These are phyloP conservation scores for Corythornis vintsioides DNA, from an alignment of 2,113 vertebrate species.

Conservation along the genomic window DNA sequence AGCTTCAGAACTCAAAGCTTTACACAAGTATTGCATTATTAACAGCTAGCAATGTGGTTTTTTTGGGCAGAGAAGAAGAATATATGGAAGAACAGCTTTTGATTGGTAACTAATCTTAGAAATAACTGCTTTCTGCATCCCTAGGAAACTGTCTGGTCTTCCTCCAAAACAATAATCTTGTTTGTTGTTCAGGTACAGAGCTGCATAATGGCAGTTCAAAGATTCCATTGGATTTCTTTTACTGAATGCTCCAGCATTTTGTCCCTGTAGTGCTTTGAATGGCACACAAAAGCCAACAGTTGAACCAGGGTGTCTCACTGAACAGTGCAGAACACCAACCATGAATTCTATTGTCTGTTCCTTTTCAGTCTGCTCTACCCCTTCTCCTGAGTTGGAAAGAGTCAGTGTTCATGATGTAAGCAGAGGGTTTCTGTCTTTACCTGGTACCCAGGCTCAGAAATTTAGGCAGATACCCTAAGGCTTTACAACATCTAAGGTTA, in stretches of 20 bases:
- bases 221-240: background rate
- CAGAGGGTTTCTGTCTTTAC: background rate
- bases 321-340: background rate
- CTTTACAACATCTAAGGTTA: background rate
- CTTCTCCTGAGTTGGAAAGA: background rate
- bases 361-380: background rate
- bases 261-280: background rate
- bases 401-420: background rate
- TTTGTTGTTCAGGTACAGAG: background rate
- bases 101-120: background rate
- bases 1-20: constrained; percentile 37
- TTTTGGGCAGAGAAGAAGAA: background rate
- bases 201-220: background rate
- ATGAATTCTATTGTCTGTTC: background rate
- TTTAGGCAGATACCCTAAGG: background rate
- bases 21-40: background rate
- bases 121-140: background rate
- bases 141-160: constrained; percentile 19
- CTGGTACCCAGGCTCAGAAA: background rate
- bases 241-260: background rate
- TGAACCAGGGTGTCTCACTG: background rate
- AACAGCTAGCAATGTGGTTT: background rate
- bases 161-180: background rate
- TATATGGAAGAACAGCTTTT: background rate
- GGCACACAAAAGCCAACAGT: background rate